phyloP scores from a whole-genome alignment of 2,113 vertebrate species.

The Poecilia latipinna region DNA sequence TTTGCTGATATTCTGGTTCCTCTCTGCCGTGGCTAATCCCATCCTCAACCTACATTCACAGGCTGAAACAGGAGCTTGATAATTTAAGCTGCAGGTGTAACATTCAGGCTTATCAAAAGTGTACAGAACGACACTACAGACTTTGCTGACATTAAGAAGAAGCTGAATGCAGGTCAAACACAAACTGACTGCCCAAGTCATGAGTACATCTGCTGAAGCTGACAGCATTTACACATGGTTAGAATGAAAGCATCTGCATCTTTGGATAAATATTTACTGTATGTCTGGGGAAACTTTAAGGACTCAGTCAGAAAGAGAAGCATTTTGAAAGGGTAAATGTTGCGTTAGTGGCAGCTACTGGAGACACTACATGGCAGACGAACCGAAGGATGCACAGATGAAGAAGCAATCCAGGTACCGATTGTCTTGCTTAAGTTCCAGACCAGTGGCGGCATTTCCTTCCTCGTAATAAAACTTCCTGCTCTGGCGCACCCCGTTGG shows the following conservation, averaged over 20 bases:
- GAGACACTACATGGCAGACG: not conserved
- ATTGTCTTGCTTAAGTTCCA: not conserved
- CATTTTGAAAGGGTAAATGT: not conserved
- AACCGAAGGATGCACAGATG: not conserved
- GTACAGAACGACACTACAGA: not conserved
- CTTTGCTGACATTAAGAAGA: not conserved
- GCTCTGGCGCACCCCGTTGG: slow-evolving; percentile 3
- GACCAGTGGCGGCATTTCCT: not conserved
- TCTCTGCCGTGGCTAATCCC: not conserved
- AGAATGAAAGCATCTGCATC: slow-evolving; percentile 3
- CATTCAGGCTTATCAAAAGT: not conserved
- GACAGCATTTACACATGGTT: not conserved
- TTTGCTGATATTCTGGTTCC: not conserved
- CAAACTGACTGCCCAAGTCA: not conserved
- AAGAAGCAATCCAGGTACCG: not conserved
- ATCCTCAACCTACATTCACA: not conserved
- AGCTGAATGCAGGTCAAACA: not conserved
- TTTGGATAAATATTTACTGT: slow-evolving; percentile 6
- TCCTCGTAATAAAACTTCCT: not conserved
- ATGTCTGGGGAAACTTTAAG: not conserved
- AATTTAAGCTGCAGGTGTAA: not conserved
- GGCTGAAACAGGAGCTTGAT: not conserved
- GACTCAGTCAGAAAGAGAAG: not conserved
- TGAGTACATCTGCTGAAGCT: not conserved
- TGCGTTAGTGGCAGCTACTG: not conserved